Base-by-base conservation (phyloP, 2,888 invertebrate species). In the Drosophila diplacantha region DNA sequence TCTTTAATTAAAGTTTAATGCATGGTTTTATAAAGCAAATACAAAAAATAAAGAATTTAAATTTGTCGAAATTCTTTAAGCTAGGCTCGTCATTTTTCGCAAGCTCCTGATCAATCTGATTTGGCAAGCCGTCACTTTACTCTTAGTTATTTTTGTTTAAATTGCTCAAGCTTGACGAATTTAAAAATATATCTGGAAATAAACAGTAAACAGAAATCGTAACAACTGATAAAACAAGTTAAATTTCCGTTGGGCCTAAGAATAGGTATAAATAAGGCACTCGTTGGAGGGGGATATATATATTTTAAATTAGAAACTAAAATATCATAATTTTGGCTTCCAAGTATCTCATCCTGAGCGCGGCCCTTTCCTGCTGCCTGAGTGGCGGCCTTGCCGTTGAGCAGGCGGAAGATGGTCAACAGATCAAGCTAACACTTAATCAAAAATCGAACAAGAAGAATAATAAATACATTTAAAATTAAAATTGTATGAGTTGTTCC, bases 201-300 rank as follows among this genome's bases (percentile, higher is more conserved):
- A 14, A 46, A 46, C 29, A 29, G 8, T n/a, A n/a, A n/a, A n/a
- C n/a, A 41, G 20, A 52, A 31, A 31, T 39, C 22, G 22, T 29
- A 47, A 49, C 65, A 65, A 51, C 57, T 65, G 65, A 51, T 50
- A 41, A 16, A 65, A 65, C 57, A 65, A 51, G 22, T 9, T 31
- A 0, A 20, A 14, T 11, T 51, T 41, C 18, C 24, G 26, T 18
- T 37, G 20, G 4, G 22, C 26, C 16, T 18, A 31, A 24, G 8
- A 29, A 43, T 35, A 26, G 7, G n/a, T 51, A 65, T 65, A 65
- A 66, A 65, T 65, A 65, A 26, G 50, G 14, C 32, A 12, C 9
- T 7, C 14, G 16, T 8, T 3, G 4, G 5, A 5, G 11, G 20
- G 5, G 3, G 3, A 18, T 4, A 20, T 31, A 20, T 31, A 34